phyloP scores from a whole-genome alignment of 2,888 invertebrate genomes.

The Thymelicus lineola region DNA sequence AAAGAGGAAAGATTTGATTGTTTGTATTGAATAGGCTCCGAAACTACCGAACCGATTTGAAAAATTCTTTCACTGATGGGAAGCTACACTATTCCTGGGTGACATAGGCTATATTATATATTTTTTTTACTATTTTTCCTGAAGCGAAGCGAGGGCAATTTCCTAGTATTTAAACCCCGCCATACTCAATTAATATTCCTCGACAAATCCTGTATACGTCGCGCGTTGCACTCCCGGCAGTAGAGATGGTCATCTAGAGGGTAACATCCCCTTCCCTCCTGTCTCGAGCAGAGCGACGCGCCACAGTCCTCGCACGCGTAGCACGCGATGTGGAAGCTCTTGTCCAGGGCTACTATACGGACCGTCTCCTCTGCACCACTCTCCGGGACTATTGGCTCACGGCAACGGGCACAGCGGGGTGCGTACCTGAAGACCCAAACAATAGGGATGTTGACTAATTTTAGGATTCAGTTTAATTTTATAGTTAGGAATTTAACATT shows the following conservation, averaged over 20 bases:
- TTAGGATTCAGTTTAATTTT: too few relatives aligned
- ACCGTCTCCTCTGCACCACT: constrained; percentile 98
- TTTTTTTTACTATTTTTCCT: too few relatives aligned
- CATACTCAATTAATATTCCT: constrained; percentile 75
- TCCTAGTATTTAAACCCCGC: neutral
- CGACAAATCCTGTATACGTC: constrained; percentile 95
- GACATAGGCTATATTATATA: too few relatives aligned
- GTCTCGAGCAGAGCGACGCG: constrained; percentile 94
- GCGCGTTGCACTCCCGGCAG: constrained; percentile 98
- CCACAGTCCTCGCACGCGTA: constrained; percentile 99
- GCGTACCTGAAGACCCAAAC: constrained; percentile 94
- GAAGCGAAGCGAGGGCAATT: too few relatives aligned
- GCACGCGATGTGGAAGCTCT: constrained; percentile 97
- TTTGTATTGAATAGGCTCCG: too few relatives aligned
- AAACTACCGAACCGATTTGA: too few relatives aligned
- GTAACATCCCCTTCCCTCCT: constrained; percentile 98
- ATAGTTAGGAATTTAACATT: too few relatives aligned
- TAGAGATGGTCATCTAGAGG: constrained; percentile 98
- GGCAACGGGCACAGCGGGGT: constrained; percentile 98
- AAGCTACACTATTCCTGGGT: too few relatives aligned
- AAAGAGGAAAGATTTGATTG: too few relatives aligned
- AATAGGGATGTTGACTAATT: too few relatives aligned
- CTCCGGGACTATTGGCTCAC: constrained; percentile 98
- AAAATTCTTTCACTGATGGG: too few relatives aligned
- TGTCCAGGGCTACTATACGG: constrained; percentile 97